Evolutionary conservation across 2,888 invertebrate species (phyloP).

Genomic region (Papilio demoleus): DNA sequence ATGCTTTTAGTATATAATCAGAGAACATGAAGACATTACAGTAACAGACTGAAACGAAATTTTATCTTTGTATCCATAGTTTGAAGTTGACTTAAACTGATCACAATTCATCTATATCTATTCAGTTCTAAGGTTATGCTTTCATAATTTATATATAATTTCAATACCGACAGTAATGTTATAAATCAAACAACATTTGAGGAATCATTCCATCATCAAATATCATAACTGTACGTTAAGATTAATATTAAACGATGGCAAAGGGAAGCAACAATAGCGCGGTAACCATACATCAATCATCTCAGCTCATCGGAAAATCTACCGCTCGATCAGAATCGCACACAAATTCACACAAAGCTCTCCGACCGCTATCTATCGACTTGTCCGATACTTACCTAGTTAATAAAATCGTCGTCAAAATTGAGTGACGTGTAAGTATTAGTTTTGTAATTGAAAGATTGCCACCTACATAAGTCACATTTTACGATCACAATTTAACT

Average conservation of each 20-base stretch:
- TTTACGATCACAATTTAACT: too few species aligned
- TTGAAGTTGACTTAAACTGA: too few species aligned
- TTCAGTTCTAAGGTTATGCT: too few species aligned
- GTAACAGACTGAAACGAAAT: background rate
- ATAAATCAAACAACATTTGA: background rate
- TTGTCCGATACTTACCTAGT: slow-evolving; percentile 10
- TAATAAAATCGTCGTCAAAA: too few species aligned
- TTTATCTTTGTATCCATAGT: too few species aligned
- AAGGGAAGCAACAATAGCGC: slow-evolving; percentile 34
- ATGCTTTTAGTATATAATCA: background rate
- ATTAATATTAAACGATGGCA: slow-evolving; percentile 16
- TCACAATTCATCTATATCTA: too few species aligned
- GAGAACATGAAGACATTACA: background rate
- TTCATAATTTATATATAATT: too few species aligned
- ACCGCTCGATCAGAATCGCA: slow-evolving; percentile 9
- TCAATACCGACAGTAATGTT: background rate
- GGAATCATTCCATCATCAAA: slow-evolving; percentile 2
- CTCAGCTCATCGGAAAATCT: slow-evolving; percentile 22
- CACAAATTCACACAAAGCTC: slow-evolving; percentile 27
- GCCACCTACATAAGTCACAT: too few species aligned
- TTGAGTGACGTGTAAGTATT: too few species aligned
- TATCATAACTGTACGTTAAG: background rate
- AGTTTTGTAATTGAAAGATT: too few species aligned
- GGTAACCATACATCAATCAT: slow-evolving; percentile 31
- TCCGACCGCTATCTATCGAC: slow-evolving; percentile 19